These are phyloP conservation scores for Eugnorisma glareosa DNA, from an alignment of 2,888 invertebrate species.

Conservation along the genomic window DNA sequence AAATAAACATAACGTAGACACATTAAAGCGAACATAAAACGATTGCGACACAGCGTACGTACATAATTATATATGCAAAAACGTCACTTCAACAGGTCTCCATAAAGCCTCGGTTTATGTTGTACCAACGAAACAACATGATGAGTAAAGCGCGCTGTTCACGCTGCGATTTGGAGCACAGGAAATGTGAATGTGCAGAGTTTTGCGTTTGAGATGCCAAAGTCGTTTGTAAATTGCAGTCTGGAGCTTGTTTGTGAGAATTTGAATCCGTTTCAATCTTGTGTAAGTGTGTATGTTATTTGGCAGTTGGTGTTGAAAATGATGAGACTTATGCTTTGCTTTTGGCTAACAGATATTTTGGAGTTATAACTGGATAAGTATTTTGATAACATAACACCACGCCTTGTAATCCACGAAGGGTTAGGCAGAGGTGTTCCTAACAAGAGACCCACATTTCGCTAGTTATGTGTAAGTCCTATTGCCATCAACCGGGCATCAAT, in stretches of 20 bases:
- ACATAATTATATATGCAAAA: constrained; percentile 69
- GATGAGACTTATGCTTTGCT: neutral
- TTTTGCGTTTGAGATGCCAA: constrained; percentile 48
- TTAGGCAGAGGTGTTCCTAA: too few relatives aligned
- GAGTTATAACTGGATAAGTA: neutral
- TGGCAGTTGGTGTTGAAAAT: constrained; percentile 19
- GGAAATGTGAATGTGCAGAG: constrained; percentile 51
- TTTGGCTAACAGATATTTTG: constrained; percentile 13
- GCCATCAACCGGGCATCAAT: too few relatives aligned
- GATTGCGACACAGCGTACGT: constrained; percentile 46
- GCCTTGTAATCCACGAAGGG: too few relatives aligned
- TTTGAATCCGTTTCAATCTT: constrained; percentile 21
- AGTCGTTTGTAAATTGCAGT: constrained; percentile 37
- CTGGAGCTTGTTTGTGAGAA: constrained; percentile 28
- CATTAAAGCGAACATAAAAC: constrained; percentile 62
- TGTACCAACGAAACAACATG: constrained; percentile 63
- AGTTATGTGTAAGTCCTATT: too few relatives aligned
- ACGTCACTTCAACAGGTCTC: constrained; percentile 73
- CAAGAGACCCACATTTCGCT: too few relatives aligned
- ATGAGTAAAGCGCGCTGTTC: constrained; percentile 58
- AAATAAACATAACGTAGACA: constrained; percentile 51
- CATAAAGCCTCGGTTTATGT: constrained; percentile 65
- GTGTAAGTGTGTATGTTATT: constrained; percentile 28
- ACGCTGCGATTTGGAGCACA: constrained; percentile 44
- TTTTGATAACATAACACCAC: neutral